Evolutionary conservation across 2,797 vertebrate species (phyloP).

Genomic region (Acrossocheilus fasciatus): DNA sequence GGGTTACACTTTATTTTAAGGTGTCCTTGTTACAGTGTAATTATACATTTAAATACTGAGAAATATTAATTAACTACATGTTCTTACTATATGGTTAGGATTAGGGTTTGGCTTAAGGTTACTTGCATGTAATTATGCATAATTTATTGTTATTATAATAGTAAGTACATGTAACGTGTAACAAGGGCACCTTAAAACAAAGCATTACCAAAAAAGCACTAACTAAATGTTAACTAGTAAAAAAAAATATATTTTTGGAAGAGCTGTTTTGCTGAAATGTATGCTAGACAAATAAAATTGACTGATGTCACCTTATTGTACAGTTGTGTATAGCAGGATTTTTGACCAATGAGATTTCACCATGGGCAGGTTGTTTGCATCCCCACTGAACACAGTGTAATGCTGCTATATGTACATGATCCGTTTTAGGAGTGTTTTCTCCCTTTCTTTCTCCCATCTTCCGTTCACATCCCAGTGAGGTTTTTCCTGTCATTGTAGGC

Average conservation of each 20-base stretch:
- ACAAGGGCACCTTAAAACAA: background rate
- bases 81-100: too few relatives aligned
- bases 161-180: background rate
- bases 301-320: background rate
- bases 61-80: too few relatives aligned
- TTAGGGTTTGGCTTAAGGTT: too few relatives aligned
- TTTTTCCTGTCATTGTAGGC: background rate
- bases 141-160: background rate
- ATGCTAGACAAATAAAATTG: background rate
- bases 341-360: background rate
- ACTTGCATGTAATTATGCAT: background rate
- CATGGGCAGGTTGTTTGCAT: background rate
- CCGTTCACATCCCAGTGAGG: background rate
- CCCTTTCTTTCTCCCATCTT: background rate
- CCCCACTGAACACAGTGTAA: background rate
- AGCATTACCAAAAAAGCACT: background rate
- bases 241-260: background rate
- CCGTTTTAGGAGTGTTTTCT: background rate
- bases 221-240: background rate
- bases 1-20: too few relatives aligned
- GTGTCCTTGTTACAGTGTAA: background rate
- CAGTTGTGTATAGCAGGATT: background rate
- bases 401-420: background rate
- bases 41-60: too few relatives aligned
- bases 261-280: background rate